Evolutionary conservation across 2,797 vertebrate genomes (phyloP).

Genomic region (Microctenopoma stevenorrisi): DNA sequence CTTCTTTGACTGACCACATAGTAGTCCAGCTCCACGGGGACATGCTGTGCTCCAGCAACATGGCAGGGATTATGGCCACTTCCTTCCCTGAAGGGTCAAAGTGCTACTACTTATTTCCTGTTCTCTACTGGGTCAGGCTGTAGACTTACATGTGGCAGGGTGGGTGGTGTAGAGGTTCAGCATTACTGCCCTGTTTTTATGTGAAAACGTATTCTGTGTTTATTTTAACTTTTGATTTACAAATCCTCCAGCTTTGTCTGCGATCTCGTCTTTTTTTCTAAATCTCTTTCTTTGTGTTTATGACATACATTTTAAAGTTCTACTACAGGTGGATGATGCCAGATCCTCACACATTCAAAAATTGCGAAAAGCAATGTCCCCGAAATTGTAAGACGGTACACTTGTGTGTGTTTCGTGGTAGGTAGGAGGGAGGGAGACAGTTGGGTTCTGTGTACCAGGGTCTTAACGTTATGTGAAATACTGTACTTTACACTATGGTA

Average conservation of each 20-base stretch:
- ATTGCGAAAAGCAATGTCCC: neutral
- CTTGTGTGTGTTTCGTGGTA: too few relatives aligned
- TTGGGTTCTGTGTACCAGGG: neutral
- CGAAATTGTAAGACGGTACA: neutral
- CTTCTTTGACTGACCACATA: slow-evolving; percentile 29
- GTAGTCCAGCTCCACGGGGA: slow-evolving; percentile 50
- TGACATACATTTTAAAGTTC: neutral
- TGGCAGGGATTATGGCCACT: slow-evolving; percentile 51
- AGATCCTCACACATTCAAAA: neutral
- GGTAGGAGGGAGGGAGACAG: neutral
- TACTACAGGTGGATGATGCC: neutral
- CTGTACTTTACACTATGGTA: neutral
- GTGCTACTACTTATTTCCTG: slow-evolving; percentile 43
- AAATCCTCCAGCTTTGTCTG: neutral
- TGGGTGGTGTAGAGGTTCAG: slow-evolving; percentile 10
- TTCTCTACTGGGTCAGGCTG: slow-evolving; percentile 45
- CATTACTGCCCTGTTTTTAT: slow-evolving; percentile 4
- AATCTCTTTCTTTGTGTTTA: neutral
- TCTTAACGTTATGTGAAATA: neutral
- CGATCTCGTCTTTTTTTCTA: neutral
- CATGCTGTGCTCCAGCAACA: slow-evolving; percentile 26
- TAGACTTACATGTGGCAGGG: slow-evolving; percentile 18
- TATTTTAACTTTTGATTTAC: too few relatives aligned
- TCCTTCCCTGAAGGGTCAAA: slow-evolving; percentile 43
- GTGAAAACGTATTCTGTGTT: too few relatives aligned